These are phyloP conservation scores for Sylvilagus bachmani DNA, from an alignment of 2,113 vertebrate species.

Conservation along the genomic window DNA sequence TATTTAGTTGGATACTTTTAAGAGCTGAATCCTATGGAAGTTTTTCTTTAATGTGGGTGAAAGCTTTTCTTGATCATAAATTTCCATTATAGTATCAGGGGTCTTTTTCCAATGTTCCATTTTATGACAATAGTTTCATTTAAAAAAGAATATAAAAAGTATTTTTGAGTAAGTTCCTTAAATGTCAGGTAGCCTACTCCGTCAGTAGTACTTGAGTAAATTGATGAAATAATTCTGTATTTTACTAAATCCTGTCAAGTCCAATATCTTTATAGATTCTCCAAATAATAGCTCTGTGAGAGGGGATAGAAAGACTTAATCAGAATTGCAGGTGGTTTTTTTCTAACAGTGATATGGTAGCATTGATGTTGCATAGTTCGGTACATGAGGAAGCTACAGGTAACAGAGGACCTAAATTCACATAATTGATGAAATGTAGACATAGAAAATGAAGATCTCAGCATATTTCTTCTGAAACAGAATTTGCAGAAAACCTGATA, in stretches of 20 bases:
- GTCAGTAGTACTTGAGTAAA: background rate
- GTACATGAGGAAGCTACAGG: background rate
- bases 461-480: background rate
- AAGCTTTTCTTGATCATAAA: background rate
- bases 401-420: background rate
- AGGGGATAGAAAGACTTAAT: background rate
- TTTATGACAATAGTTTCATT: background rate
- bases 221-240: background rate
- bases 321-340: background rate
- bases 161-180: background rate
- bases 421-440: background rate
- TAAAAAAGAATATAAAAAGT: background rate
- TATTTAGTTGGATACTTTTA: background rate
- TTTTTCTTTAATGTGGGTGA: background rate
- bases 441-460: background rate
- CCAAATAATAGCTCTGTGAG: background rate
- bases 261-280: background rate
- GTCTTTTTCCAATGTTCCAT: background rate
- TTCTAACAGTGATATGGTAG: background rate
- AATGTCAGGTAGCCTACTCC: background rate
- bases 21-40: background rate
- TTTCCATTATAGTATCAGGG: background rate
- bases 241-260: background rate
- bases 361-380: background rate
- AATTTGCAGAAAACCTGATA: background rate